Evolutionary conservation across 2,113 vertebrate species (phyloP), one percentile per base, ranked within the genome.

Genomic region (Nannospalax galili): DNA sequence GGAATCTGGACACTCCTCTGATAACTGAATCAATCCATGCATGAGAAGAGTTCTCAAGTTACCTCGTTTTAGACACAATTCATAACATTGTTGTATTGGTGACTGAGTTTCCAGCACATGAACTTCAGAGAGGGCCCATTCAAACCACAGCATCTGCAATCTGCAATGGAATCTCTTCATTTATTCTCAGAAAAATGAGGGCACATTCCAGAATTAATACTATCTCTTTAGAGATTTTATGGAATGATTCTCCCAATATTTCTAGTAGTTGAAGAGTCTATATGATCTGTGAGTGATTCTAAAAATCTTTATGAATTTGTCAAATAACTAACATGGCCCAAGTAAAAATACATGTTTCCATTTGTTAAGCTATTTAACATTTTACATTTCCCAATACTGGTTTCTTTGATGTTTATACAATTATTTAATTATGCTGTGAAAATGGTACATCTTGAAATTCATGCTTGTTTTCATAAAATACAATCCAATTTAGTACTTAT

Each of bases 371-470:
- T 84, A 73, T 26, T 1, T 64, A 81, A 91, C 65, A 65, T 74
- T 69, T 84, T 79, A n/a, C 60, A 77, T 82, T 20, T 84, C 1
- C 1, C 42, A 85, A 58, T 45, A 1, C 7, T 64, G 7, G 1
- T 60, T 93, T 78, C 67, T 58, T 80, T 24, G 58, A 7, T 77
- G 81, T 81, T 94, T 82, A n/a, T 81, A 85, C 26, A 91, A 40
- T 92, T 93, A 78, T 86, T 90, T 67, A 24, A 67, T 56, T 65
- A 48, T 85, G 24, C 2, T 6, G 81, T 48, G 82, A 22, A 91
- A 95, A 9, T 91, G 12, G 7, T 65, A 26, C 7, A 17, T 85
- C 92, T 91, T 86, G 56, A 91, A 81, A 82, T 67, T 94, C 75
- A 88, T 81, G 14, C 88, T 85, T 94, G 37, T 80, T 22, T 64